Base-by-base conservation (phyloP, 2,888 invertebrate genomes). In the Yponomeuta cagnagella region DNA sequence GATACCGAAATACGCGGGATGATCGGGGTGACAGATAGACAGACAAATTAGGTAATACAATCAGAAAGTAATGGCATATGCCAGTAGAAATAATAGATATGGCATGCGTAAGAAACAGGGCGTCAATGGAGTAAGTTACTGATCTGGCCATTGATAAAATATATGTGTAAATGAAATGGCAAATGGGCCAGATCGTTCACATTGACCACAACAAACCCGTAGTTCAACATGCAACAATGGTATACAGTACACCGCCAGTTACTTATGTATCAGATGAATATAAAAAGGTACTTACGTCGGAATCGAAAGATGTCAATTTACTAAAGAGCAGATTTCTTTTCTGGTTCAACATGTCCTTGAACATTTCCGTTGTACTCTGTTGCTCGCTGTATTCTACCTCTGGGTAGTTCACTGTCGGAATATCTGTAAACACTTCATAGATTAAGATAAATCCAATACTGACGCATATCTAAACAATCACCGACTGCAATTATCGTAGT, bases 301-400 rank as follows among this genome's bases (percentile, higher is more conserved):
- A 97, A 80, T 96, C 98, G 84, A 96, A 97, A 9, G 96, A 98
- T 71, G 97, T 97, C 72, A 98, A 92, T 89, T 96, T 97, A 84
- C 96, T 96, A 75, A 97, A 93, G 48, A 98, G 93, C 79, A 96
- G 94, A 81, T 98, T 96, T 76, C 98, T 95, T 87, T 98, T 98
- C 84, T 98, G 98, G 76, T 96, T 97, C 77, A 98, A 93, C 94
- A 98, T 96, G 80, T 98, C 98, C 81, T 97, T 95, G 85, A 98
- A 97, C 95, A 98, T 97, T 80, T 98, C 98, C 0, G 97, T 95
- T 2, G 97, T 96, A 70, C 96, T 96, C 78, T 96, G 96, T 4
- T 94, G 94, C 74, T 94, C 94, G 37, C 93, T 93, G 15, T 93
- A 90, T 72, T 95, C 95, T 75, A 94, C 92, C 73, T 96, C 95